Base-by-base conservation (phyloP, 1,140 invertebrate species). In the Manduca sexta region DNA sequence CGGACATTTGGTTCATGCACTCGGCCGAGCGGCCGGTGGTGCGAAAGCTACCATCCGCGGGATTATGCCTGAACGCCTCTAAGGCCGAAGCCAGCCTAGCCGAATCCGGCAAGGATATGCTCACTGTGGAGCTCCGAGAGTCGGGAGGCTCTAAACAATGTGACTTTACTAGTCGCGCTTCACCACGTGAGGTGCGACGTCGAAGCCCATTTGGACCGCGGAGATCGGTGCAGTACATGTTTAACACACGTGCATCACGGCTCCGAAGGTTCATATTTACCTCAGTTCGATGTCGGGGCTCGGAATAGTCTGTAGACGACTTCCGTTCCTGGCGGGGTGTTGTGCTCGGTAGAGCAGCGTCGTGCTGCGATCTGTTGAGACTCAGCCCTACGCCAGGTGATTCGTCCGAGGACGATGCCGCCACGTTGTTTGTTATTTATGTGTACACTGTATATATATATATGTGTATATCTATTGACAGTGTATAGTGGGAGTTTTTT, bases 1-100 rank as follows among this genome's bases (percentile, higher is more conserved):
- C 90, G 88, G 88, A 91, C 89, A 91, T 88, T 91, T 92, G 90
- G 90, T 91, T 89, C 86, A 88, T 87, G 89, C 88, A 89, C 90
- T 91, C 86, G 89, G 86, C 87, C 87, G 88, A 89, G 80, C 82
- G 86, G 86, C 74, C 88, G 85, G 83, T 89, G 88, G 90, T 90
- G 90, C 90, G 91, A 93, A n/a, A 88, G 91, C 91, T 92, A 92
- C 91, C 91, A 92, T 92, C 91, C 89, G 91, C 88, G 86, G 91
- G 90, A 92, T 93, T 92, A 93, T 91, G 90, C 89, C 91, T 93
- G 91, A 93, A 93, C 90, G 91, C 91, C 91, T 93, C 92, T 93
- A 93, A 92, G 91, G 88, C 88, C 88, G 90, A 89, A 92, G 90
- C 89, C 89, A 84, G 85, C 84, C 90, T 90, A 89, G 88, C 85